Evolutionary conservation across 2,888 invertebrate genomes (phyloP), one percentile per base, ranked within the genome.

Genomic region (Balanococcus diminutus): DNA sequence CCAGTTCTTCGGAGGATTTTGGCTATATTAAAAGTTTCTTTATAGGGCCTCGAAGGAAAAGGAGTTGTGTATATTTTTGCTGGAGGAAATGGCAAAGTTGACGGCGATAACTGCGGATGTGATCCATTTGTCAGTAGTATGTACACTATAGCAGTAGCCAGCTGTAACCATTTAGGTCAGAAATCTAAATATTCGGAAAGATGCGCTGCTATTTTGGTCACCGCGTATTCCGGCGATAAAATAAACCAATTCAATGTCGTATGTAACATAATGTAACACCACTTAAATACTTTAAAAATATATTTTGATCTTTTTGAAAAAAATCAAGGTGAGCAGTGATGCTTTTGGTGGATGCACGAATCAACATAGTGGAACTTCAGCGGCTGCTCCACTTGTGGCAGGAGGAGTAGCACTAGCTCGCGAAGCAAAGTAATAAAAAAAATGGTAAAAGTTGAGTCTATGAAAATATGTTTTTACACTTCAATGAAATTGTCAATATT

Each of bases 61-160:
- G 98, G 98, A 0, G 92, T 92, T 9, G 94, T 98, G 88, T 98
- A 95, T 90, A 95, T 97, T 0, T 98, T 97, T 96, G 97, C 98
- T 0, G 95, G 96, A 36, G 97, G 97, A 1, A 98, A 98, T 89
- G 98, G 98, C 0, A 97, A 97, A 67, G 92, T 92, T 14, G 92
- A 93, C 87, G 92, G 92, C 8, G 98, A 98, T 90, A 95, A 96
- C 90, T 98, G 98, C 89, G 95, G 96, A 89, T 96, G 96, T 90
- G 98, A 98, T 90, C 98, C 98, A 88, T 98, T 95, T 90, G 92
- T 93, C 81, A 91, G 95, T 39, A 96, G 95, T 89, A 94, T 96
- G 87, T 96, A 95, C 90, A 97, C 98, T 0, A 92, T 98, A 87
- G 94, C 96, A 0, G 94, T 98, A 81, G 96, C 96, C 82, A 96